Percentiles rank a stretch among this genome's conserved stretches.
phyloP scores from a whole-genome alignment of 2,113 vertebrate genomes.

The Chamaea fasciata region DNA sequence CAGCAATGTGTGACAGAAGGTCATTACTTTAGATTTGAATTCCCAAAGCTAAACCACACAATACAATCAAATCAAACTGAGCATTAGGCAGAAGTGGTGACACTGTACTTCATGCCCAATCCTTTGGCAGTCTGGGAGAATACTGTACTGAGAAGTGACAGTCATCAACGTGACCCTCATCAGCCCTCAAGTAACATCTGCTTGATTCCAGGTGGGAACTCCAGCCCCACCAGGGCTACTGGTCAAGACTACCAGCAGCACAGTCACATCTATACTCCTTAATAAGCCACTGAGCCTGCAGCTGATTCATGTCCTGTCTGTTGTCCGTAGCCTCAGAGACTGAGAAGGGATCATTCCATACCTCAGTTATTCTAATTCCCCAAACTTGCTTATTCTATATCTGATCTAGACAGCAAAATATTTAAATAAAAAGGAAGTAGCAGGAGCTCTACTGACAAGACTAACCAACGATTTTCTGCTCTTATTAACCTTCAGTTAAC shows the following conservation, averaged over 20 bases:
- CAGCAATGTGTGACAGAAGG: neutral
- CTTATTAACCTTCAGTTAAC: neutral
- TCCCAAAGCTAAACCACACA: neutral
- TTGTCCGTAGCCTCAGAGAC: neutral
- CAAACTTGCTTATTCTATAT: neutral
- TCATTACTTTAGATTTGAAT: neutral
- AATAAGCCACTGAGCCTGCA: neutral
- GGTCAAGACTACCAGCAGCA: neutral
- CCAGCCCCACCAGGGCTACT: neutral
- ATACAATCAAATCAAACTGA: neutral
- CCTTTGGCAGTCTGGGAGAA: neutral
- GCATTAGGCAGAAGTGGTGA: neutral
- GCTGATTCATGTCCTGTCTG: neutral
- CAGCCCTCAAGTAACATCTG: neutral
- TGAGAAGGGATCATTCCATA: neutral
- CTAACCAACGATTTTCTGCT: neutral
- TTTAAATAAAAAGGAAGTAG: neutral
- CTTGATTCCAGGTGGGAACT: neutral
- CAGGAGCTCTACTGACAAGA: neutral
- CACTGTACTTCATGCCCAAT: fast-evolving
- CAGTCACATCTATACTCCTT: neutral
- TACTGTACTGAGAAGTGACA: neutral
- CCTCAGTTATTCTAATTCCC: neutral
- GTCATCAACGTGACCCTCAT: neutral
- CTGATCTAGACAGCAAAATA: neutral